phyloP scores from a whole-genome alignment of 2,797 vertebrate species.

The Enteromius fasciolatus region DNA sequence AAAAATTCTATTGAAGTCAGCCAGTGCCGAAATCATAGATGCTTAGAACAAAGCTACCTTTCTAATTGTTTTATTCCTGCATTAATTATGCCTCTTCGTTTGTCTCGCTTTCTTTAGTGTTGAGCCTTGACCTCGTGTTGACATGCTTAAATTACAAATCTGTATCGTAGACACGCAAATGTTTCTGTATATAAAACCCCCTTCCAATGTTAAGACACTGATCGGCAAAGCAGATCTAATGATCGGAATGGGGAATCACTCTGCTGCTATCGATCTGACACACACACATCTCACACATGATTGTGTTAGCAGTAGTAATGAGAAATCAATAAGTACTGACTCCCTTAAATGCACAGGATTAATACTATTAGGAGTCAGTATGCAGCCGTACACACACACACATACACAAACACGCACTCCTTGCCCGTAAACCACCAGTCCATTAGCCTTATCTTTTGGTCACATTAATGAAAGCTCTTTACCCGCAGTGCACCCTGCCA shows the following conservation, averaged over 20 bases:
- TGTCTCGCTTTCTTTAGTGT: background rate
- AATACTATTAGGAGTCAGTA: conserved; percentile 38
- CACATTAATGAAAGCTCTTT: conserved; percentile 40
- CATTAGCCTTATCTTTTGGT: conserved; percentile 28
- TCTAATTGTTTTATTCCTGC: background rate
- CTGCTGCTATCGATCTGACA: conserved; percentile 39
- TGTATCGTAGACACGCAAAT: background rate
- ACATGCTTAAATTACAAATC: background rate
- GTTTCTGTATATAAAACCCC: conserved; percentile 3
- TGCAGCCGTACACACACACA: conserved; percentile 8
- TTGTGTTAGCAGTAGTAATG: conserved; percentile 43
- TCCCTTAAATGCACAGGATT: conserved; percentile 51
- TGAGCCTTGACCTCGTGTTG: background rate
- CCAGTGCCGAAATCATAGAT: background rate
- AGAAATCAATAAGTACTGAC: conserved; percentile 49
- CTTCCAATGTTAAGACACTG: conserved; percentile 1
- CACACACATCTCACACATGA: conserved; percentile 35
- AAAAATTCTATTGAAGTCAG: background rate
- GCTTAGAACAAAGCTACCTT: background rate
- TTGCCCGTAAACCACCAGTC: conserved; percentile 23
- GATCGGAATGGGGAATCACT: conserved; percentile 43
- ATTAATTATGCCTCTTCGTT: background rate
- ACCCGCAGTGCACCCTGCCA: conserved; percentile 19
- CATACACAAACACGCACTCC: conserved; percentile 3
- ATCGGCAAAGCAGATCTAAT: conserved; percentile 28